Base-by-base conservation (phyloP, 2,888 invertebrate species). In the Anaspis maculata region DNA sequence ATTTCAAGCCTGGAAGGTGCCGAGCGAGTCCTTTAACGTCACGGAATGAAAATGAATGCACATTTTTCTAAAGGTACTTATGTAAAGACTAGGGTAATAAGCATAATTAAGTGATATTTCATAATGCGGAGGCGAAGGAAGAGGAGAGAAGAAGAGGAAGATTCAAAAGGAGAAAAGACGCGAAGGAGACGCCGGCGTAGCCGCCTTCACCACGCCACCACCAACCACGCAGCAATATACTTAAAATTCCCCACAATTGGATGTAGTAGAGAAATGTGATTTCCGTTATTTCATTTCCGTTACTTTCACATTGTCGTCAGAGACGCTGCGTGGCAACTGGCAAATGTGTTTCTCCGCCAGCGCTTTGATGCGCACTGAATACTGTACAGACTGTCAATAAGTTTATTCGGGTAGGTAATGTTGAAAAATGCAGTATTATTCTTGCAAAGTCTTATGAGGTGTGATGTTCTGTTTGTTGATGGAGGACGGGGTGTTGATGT, bases 211-310 rank as follows among this genome's bases (percentile, higher is more conserved):
- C 21, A 32, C n/a, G n/a, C n/a, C n/a, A n/a, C n/a, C n/a, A n/a
- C n/a, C n/a, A n/a, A n/a, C n/a, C n/a, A n/a, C 16, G 15, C 19
- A 31, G 30, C 38, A 37, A 42, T 39, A 42, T 43, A 41, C 37
- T 41, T 41, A 39, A 45, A 45, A 43, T 39, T 43, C 41, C 32
- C 41, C 45, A 43, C 44, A 44, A 42, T 44, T 44, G 43, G 34
- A 43, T 43, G 42, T 37, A n/a, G n/a, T n/a, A 33, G 39, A 43
- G 41, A 43, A 45, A 45, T 45, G 43, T 41, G 41, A 43, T 45
- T 45, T 45, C 45, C 41, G 45, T 43, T 43, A 45, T 45, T 45
- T 43, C 37, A 45, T 43, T 45, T 45, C 45, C 45, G 37, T 34
- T 41, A 41, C 39, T 37, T 43, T 45, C 45, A 30, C 32, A 35